Percentiles rank a stretch among this genome's conserved stretches.
Evolutionary conservation across 2,888 invertebrate genomes (phyloP).

Genomic region (Diarsia brunnea): DNA sequence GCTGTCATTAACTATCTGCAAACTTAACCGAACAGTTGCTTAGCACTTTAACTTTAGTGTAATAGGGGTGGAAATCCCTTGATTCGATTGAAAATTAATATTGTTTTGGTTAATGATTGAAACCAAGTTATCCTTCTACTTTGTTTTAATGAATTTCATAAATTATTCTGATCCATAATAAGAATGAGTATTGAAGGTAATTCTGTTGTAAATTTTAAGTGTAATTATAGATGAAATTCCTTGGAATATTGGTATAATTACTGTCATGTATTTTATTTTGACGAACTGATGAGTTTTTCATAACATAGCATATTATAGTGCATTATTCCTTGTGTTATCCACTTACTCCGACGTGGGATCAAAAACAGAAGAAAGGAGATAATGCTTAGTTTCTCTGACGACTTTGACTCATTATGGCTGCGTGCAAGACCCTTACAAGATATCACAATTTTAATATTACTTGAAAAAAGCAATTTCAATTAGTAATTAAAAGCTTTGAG

Average conservation of each 20-base stretch:
- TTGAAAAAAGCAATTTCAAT: not conserved
- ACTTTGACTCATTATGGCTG: not conserved
- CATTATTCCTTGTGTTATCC: not conserved
- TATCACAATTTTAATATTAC: not conserved
- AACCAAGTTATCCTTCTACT: slow-evolving; percentile 52
- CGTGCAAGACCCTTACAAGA: not conserved
- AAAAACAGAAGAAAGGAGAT: not conserved
- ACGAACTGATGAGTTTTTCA: slow-evolving; percentile 2
- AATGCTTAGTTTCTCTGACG: not conserved
- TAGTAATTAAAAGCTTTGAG: not conserved
- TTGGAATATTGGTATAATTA: slow-evolving; percentile 35
- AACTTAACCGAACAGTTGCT: slow-evolving; percentile 25
- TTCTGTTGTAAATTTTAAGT: slow-evolving; percentile 27
- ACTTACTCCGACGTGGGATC: not conserved
- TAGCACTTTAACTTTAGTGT: not conserved
- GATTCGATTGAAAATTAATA: not conserved
- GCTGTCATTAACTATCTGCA: slow-evolving; percentile 70
- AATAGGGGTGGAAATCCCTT: slow-evolving; percentile 29
- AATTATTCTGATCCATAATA: slow-evolving; percentile 51
- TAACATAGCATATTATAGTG: too few relatives aligned
- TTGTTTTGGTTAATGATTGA: slow-evolving; percentile 61
- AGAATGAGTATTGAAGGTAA: slow-evolving; percentile 28
- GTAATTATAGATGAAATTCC: slow-evolving; percentile 31
- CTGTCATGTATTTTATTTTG: slow-evolving; percentile 13
- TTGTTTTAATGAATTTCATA: slow-evolving; percentile 64